phyloP scores from a whole-genome alignment of 2,888 invertebrate species.

The Patella ulyssiponensis region DNA sequence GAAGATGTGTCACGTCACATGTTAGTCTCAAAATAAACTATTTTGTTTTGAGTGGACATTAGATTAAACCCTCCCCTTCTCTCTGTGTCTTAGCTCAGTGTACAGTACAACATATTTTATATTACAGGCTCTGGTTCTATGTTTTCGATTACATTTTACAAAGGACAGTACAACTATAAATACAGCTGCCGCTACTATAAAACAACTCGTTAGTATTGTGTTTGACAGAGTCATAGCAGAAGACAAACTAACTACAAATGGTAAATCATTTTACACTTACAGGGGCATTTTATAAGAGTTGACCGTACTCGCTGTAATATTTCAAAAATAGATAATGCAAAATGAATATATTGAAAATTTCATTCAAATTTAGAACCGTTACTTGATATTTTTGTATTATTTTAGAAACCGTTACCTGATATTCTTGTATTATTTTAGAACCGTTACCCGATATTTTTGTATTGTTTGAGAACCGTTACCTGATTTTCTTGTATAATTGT shows the following conservation, averaged over 20 bases:
- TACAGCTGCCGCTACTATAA: slow-evolving; percentile 96
- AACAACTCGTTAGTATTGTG: slow-evolving; percentile 90
- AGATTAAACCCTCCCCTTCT: too few species aligned
- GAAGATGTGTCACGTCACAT: too few species aligned
- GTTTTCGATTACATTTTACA: slow-evolving; percentile 95
- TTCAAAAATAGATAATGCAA: too few species aligned
- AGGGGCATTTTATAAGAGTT: neutral
- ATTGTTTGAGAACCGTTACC: too few species aligned
- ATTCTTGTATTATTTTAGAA: slow-evolving; percentile 53
- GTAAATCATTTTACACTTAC: slow-evolving; percentile 41
- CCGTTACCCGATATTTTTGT: slow-evolving; percentile 75
- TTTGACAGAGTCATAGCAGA: slow-evolving; percentile 74
- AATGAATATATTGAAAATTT: too few species aligned
- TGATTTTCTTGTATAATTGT: too few species aligned
- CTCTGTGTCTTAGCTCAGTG: too few species aligned
- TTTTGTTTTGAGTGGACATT: too few species aligned
- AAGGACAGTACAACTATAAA: slow-evolving; percentile 96
- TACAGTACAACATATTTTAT: neutral
- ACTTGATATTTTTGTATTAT: too few species aligned
- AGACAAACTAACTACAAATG: slow-evolving; percentile 63
- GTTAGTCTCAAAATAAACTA: too few species aligned
- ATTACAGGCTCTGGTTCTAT: slow-evolving; percentile 88
- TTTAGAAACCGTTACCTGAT: neutral
- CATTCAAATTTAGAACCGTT: too few species aligned
- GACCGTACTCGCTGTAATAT: too few species aligned